Conservation (phyloP, 2,113 vertebrate genomes). For the Puffinus mauretanicus region DNA sequence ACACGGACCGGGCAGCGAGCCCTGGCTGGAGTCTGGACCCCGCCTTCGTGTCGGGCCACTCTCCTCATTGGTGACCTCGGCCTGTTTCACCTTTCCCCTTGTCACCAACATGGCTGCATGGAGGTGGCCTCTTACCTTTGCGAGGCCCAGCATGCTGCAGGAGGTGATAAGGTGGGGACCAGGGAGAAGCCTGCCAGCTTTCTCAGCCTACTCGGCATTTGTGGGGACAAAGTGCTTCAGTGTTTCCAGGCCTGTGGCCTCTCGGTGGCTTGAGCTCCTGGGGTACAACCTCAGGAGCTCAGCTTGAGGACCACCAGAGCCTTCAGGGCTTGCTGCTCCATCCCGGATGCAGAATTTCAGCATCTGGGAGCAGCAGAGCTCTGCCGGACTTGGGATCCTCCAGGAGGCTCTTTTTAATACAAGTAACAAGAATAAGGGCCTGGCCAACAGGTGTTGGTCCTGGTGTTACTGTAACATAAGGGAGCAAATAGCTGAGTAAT, state of each 20-base stretch:
- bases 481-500: not conserved
- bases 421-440: not conserved
- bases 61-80: rapidly evolving
- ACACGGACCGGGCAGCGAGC: not conserved
- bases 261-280: rapidly evolving
- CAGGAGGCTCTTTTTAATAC: not conserved
- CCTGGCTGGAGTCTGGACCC: rapidly evolving
- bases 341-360: not conserved
- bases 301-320: not conserved
- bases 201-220: rapidly evolving
- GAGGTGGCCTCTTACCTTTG: not conserved
- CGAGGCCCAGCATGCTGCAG: rapidly evolving
- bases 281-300: no score
- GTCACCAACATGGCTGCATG: rapidly evolving
- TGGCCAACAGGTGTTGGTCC: not conserved
- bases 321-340: not conserved
- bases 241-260: not conserved
- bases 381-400: not conserved
- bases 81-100: not conserved
- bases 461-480: not conserved
- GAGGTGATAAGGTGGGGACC: no score
- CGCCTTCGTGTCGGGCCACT: rapidly evolving
- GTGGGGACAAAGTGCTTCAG: rapidly evolving
- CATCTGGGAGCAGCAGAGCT: not conserved
- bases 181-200: not conserved